These are phyloP conservation scores for Prionailurus viverrinus DNA, from an alignment of 2,113 vertebrate species.

Conservation along the genomic window DNA sequence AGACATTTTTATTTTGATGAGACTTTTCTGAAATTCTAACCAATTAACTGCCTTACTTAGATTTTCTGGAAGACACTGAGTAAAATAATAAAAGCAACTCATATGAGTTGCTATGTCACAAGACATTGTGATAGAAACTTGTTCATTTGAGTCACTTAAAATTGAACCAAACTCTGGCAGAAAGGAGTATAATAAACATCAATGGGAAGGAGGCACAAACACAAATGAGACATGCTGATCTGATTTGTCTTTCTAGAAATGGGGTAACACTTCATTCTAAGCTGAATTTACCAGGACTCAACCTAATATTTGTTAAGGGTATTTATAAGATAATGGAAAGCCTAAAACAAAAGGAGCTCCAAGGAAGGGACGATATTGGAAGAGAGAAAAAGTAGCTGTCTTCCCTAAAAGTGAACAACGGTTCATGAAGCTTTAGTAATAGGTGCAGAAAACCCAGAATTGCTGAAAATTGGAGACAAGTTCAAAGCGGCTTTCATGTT, in stretches of 20 bases:
- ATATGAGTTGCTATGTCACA: background rate
- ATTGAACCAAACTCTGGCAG: background rate
- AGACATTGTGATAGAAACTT: background rate
- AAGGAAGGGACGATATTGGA: background rate
- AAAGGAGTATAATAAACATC: background rate
- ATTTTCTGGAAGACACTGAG: slow-evolving; percentile 21
- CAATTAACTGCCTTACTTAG: background rate
- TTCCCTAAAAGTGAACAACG: background rate
- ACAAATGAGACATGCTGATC: background rate
- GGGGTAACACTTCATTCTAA: background rate
- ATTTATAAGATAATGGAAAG: background rate
- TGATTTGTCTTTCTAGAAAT: background rate
- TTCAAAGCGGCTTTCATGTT: background rate
- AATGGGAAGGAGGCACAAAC: background rate
- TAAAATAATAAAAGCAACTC: background rate
- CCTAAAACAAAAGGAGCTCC: background rate
- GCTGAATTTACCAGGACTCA: background rate
- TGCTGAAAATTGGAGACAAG: background rate
- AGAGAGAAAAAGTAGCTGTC: background rate
- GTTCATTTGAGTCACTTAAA: background rate
- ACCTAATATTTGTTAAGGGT: background rate
- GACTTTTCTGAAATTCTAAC: slow-evolving; percentile 25
- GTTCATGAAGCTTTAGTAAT: background rate
- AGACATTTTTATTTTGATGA: slow-evolving; percentile 17
- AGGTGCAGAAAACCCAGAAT: background rate